Evolutionary conservation across 2,888 invertebrate genomes (phyloP).

Genomic region (Choristoneura rosaceana): DNA sequence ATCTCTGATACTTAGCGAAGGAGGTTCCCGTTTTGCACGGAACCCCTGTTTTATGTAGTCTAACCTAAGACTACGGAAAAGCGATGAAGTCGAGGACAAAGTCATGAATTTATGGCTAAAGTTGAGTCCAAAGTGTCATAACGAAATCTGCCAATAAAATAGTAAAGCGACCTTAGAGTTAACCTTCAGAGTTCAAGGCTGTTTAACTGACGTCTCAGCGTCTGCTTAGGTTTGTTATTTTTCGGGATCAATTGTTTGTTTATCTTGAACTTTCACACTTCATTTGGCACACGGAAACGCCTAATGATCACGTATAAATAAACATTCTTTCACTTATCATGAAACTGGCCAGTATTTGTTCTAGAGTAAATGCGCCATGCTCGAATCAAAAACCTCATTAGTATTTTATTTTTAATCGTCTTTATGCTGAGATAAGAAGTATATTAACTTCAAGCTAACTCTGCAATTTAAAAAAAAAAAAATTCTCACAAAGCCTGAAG

Average conservation of each 20-base stretch:
- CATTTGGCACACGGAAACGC: background rate
- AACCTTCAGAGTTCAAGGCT: conserved; percentile 27
- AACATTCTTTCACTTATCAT: background rate
- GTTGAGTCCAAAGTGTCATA: conserved; percentile 1
- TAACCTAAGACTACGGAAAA: background rate
- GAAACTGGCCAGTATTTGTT: background rate
- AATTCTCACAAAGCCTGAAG: too few relatives aligned
- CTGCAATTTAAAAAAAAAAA: too few relatives aligned
- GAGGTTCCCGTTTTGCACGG: background rate
- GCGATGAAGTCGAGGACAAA: background rate
- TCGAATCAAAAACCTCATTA: background rate
- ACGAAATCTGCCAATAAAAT: conserved; percentile 3
- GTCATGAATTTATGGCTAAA: background rate
- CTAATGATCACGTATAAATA: background rate
- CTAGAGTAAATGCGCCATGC: background rate
- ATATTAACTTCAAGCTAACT: too few relatives aligned
- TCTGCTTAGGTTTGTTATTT: conserved; percentile 2
- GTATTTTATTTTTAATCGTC: background rate
- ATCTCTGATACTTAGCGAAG: conserved; percentile 34
- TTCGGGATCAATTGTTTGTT: conserved; percentile 3
- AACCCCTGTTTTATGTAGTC: background rate
- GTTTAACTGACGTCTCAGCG: conserved; percentile 6
- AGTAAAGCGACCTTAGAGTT: conserved; percentile 20
- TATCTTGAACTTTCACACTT: background rate
- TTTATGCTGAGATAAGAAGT: background rate